Evolutionary conservation across 2,888 invertebrate genomes (phyloP).

Genomic region (Anoplius nigerrimus): DNA sequence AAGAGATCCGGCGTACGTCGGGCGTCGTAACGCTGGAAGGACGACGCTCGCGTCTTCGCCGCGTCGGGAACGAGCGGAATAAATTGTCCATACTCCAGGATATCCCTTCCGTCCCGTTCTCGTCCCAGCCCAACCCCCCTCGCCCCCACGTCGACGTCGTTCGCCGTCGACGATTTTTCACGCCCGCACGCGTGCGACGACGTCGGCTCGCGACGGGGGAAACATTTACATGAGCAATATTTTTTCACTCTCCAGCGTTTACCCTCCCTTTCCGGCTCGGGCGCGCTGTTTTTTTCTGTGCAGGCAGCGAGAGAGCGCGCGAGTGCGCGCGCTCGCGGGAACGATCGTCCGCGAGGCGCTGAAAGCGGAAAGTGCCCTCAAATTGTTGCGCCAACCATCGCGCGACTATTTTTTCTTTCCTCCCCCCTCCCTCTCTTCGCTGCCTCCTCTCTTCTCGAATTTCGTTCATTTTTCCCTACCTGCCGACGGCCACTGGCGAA

Average conservation of each 20-base stretch:
- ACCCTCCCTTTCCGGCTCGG: too few species aligned
- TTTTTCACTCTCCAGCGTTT: too few species aligned
- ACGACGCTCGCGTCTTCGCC: conserved; percentile 22
- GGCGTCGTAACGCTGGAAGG: conserved; percentile 1
- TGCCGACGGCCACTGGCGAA: too few species aligned
- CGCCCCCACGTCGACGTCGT: conserved; percentile 19
- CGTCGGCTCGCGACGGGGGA: conserved; percentile 9
- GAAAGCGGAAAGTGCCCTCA: too few species aligned
- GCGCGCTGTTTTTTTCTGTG: not conserved
- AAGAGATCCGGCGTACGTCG: not conserved
- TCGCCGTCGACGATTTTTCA: conserved; percentile 22
- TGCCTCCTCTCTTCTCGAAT: not conserved
- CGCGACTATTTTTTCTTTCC: not conserved
- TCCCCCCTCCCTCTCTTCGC: not conserved
- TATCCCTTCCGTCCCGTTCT: too few species aligned
- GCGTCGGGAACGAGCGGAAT: conserved; percentile 28
- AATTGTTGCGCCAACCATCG: not conserved
- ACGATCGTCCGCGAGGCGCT: too few species aligned
- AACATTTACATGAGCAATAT: too few species aligned
- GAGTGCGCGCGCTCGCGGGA: too few species aligned
- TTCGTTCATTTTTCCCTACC: too few species aligned
- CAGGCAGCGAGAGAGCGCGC: too few species aligned
- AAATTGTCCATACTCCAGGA: conserved; percentile 39
- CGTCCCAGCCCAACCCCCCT: too few species aligned
- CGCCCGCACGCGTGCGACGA: not conserved